These are phyloP conservation scores for Ptilorrhoa leucosticta DNA, from an alignment of 2,113 vertebrate genomes.

Conservation along the genomic window DNA sequence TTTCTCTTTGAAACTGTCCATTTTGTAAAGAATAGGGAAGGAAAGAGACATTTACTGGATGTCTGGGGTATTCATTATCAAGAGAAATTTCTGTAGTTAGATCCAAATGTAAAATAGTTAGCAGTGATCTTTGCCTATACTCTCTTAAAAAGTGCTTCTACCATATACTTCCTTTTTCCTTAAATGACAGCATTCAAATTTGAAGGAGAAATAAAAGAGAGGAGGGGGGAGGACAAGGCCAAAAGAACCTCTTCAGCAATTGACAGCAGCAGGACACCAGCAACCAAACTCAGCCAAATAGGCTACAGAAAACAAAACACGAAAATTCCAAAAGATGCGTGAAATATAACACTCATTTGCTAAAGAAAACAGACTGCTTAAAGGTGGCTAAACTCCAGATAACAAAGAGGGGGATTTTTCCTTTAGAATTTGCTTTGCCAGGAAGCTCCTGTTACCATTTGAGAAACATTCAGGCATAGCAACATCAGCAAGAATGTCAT, in stretches of 20 bases:
- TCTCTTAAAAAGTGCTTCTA: neutral
- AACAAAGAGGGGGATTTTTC: constrained; percentile 43
- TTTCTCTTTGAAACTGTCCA: neutral
- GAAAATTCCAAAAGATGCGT: neutral
- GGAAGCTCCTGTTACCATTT: constrained; percentile 54
- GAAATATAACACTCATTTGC: constrained; percentile 32
- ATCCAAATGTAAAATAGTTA: neutral
- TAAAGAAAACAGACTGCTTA: constrained; percentile 27
- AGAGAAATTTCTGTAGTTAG: neutral
- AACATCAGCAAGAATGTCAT: constrained; percentile 39
- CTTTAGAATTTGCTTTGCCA: constrained; percentile 43
- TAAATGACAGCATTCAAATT: neutral
- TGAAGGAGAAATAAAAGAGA: neutral
- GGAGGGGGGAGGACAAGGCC: fast-evolving
- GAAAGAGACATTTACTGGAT: neutral
- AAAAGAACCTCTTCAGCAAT: neutral
- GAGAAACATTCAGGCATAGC: constrained; percentile 12
- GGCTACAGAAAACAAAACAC: neutral
- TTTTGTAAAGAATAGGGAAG: neutral
- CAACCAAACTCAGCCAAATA: neutral
- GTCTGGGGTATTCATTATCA: neutral
- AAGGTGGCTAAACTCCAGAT: neutral
- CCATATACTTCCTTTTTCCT: neutral
- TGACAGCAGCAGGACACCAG: neutral
- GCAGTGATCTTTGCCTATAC: neutral